A percentile compares a stretch with the other conserved stretches of the same genome.
phyloP scores from a whole-genome alignment of 2,113 vertebrate genomes.

The Crocuta crocuta region DNA sequence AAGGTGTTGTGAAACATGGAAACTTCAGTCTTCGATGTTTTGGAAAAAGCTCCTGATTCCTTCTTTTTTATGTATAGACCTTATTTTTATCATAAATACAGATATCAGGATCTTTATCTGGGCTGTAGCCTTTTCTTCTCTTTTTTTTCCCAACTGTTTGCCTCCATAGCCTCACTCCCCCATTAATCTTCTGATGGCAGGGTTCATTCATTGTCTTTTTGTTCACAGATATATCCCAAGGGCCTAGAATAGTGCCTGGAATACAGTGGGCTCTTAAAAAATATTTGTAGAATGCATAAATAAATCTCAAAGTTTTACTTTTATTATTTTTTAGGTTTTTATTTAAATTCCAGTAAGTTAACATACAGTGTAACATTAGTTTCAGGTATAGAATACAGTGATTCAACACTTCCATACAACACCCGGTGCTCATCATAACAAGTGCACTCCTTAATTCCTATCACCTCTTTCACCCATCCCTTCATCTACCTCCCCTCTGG shows the following conservation, averaged over 20 bases:
- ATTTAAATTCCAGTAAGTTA: neutral
- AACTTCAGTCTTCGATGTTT: neutral
- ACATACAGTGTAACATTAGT: neutral
- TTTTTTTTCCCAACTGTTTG: neutral
- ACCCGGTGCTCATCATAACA: neutral
- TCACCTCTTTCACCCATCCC: neutral
- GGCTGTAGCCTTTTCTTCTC: neutral
- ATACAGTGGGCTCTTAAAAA: neutral
- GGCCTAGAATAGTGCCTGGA: neutral
- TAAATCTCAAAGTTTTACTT: neutral
- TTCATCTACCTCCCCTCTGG: neutral
- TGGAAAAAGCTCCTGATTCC: neutral
- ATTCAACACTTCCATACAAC: neutral
- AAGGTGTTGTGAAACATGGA: neutral
- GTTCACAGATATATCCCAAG: neutral
- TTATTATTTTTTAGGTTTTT: neutral
- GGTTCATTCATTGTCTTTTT: neutral
- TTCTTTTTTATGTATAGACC: neutral
- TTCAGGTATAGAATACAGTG: neutral
- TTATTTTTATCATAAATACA: neutral
- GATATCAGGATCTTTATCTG: neutral
- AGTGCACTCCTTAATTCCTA: neutral
- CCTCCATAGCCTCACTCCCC: neutral
- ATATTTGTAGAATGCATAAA: neutral
- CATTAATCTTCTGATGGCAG: neutral